Base-by-base conservation (phyloP, 2,113 vertebrate genomes). In the Phoxinus phoxinus region DNA sequence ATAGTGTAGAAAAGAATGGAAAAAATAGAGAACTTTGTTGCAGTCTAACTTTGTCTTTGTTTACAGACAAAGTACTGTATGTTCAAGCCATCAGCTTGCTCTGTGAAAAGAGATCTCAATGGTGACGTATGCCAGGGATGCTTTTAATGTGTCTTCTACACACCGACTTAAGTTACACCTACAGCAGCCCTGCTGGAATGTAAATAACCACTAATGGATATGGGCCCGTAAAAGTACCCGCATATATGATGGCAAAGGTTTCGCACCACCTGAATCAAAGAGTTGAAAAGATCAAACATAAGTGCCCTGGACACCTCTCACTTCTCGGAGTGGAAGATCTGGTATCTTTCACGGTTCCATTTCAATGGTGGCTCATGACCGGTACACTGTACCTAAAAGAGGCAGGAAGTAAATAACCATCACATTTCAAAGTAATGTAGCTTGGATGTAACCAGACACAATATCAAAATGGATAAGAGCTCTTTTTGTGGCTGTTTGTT, bases 161-260 rank as follows among this genome's bases (percentile, higher is more conserved):
- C 61, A 77, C 25, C 63, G 79, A 85, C 87, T 92, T 84, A 35
- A 71, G 86, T 92, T 91, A 89, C 91, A 87, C 85, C 86, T 48
- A 81, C 71, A 86, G 78, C 81, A 61, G 69, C 17, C 85, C 78
- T 86, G 81, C 88, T 82, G 85, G 88, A 92, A 94, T 93, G 89
- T 89, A 92, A 94, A 93, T 91, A 89, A 90, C 85, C 44, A 85
- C 84, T 93, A 91, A 92, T 93, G 92, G 90, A 92, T 92, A 90
- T 88, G 89, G 90, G 87, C 77, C 86, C 85, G 88, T 91, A 92
- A 92, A 89, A 85, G 90, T 92, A 93, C 92, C 94, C 92, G 90
- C 91, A 91, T 92, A 90, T 88, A 89, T 81, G 84, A 91, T 85
- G 88, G 87, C 87, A 87, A 76, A 91, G 84, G 91, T 88, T 93